Conservation (phyloP, 2,888 invertebrate species). For the Nomada fabriciana region DNA sequence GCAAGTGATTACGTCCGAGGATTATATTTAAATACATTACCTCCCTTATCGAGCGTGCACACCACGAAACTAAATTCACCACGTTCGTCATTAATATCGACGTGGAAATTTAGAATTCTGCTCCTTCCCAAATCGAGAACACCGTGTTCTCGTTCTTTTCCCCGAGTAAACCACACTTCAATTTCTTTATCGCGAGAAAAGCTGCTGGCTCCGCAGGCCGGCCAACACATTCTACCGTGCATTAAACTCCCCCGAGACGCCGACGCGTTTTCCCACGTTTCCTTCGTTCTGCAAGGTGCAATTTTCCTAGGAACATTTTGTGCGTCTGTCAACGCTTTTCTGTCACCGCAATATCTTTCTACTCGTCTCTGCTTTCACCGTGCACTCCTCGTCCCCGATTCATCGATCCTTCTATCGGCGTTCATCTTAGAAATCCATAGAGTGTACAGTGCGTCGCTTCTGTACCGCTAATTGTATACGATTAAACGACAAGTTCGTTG, state of each 20-base stretch:
- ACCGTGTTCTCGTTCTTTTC: slow-evolving; percentile 4
- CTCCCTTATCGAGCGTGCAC: slow-evolving; percentile 72
- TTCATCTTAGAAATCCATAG: not conserved
- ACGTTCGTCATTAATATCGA: slow-evolving; percentile 26
- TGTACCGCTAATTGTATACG: slow-evolving; percentile 27
- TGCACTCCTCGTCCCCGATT: not conserved
- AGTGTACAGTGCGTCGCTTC: not conserved
- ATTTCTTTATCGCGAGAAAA: not conserved
- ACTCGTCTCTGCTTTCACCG: not conserved
- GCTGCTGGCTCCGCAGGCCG: not conserved
- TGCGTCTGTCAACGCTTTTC: not conserved
- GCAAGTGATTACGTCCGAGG: too few species aligned
- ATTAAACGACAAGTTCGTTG: slow-evolving; percentile 19
- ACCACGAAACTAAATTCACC: slow-evolving; percentile 55
- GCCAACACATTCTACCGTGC: slow-evolving; percentile 13
- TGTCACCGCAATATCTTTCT: not conserved
- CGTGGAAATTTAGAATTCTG: slow-evolving; percentile 29
- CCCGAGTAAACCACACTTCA: not conserved
- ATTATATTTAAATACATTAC: slow-evolving; percentile 72
- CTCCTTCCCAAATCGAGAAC: slow-evolving; percentile 5
- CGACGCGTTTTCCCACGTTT: not conserved
- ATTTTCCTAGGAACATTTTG: not conserved
- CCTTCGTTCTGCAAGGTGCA: not conserved
- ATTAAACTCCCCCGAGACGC: slow-evolving; percentile 38
- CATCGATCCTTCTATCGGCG: not conserved